phyloP scores from a whole-genome alignment of 2,797 vertebrate species.

The Paedocypris micromegethes region DNA sequence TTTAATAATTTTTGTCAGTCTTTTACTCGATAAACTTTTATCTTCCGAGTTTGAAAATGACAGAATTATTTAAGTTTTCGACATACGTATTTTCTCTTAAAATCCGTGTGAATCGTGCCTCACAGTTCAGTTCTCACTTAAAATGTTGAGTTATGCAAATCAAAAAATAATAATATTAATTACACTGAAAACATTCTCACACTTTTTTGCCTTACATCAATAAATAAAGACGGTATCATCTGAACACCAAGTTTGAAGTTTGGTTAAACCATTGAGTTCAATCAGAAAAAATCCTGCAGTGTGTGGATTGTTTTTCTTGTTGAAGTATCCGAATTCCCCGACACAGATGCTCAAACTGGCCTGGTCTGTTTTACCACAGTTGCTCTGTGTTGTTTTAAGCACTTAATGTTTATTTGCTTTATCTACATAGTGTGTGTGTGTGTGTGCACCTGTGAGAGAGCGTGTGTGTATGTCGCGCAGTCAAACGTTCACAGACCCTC shows the following conservation, averaged over 20 bases:
- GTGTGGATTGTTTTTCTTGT: constrained; percentile 8
- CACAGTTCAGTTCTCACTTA: no score
- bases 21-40: no score
- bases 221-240: no score
- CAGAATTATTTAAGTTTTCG: no score
- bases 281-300: constrained; percentile 1
- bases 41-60: no score
- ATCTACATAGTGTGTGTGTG: constrained; percentile 26
- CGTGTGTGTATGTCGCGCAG: constrained; percentile 16
- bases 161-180: no score
- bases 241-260: no score
- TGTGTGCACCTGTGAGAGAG: constrained; percentile 20
- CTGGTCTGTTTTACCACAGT: constrained; percentile 46
- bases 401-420: constrained; percentile 49
- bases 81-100: no score
- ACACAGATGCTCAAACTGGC: constrained; percentile 43
- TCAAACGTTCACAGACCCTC: not conserved
- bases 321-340: constrained; percentile 14
- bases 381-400: constrained; percentile 48
- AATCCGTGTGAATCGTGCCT: no score
- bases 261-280: not conserved
- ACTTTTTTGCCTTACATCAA: not conserved
- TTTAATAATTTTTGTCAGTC: no score
- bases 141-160: no score
- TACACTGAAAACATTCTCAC: no score